Evolutionary conservation across 2,888 invertebrate genomes (phyloP), one percentile per base, ranked within the genome.

Genomic region (Brachyptera risi): DNA sequence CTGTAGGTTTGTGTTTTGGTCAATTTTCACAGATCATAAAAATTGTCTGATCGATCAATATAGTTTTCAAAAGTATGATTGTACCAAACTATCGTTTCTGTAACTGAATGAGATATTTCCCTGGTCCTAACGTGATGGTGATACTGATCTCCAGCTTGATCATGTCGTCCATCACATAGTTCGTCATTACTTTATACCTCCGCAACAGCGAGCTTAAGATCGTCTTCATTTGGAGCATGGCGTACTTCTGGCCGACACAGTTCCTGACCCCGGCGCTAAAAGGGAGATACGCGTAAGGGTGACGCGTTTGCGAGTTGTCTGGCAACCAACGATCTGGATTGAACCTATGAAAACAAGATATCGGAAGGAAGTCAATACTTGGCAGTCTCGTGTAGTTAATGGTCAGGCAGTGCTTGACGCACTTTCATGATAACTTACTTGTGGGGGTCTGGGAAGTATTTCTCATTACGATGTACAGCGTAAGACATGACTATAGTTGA

Each of bases 141-240:
- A 42, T 42, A n/a, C 42, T 42, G 19, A 42, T 42, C 17, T 42
- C 42, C 7, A 42, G 42, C 17, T 42, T 42, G 9, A 7, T 21
- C 7, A 42, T 17, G 21, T 42, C 42, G 17, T 42, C 42, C 42
- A 42, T 42, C n/a, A 19, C 21, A 21, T 42, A 42, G 4, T 42
- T 21, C 2, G 42, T 42, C 21, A 7, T 42, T 5, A 42, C 42
- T 42, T 9, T 42, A 21, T 19, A 42, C n/a, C 17, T 2, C 5
- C 42, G 42, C 42, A 42, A 15, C 7, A 42, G 2, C 21, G 42
- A 19, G 42, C 42, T 42, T 21, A 42, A 11, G 17, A 42, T 42
- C 1, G 42, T 42, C 42, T 42, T 42, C 42, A 42, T 42, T n/a
- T 42, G 42, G 17, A 42, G 21, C 42, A 42, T 17, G n/a, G 42